These are phyloP conservation scores for Lacerta agilis DNA, from an alignment of 2,797 vertebrate species.

Conservation along the genomic window DNA sequence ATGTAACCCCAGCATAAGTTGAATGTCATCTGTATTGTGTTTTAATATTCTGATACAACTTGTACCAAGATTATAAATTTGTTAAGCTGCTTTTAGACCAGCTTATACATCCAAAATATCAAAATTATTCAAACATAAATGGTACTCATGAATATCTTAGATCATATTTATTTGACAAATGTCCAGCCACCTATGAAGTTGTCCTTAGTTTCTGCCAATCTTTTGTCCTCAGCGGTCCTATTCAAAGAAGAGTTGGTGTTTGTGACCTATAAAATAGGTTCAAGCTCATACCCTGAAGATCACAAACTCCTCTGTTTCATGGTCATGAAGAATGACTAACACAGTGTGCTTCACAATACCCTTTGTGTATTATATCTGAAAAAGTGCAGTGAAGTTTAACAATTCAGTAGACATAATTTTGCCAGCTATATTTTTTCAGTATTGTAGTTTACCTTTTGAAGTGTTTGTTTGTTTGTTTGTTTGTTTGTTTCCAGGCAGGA, in stretches of 20 bases:
- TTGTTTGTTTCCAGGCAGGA: not conserved
- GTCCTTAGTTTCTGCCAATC: not conserved
- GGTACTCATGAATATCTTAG: not conserved
- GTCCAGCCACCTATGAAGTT: not conserved
- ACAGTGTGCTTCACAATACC: not conserved
- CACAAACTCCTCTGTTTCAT: no score
- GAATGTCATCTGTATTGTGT: not conserved
- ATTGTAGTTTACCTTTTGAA: not conserved
- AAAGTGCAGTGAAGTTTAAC: not conserved
- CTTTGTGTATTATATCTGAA: not conserved
- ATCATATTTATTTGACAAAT: not conserved
- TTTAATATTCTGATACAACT: not conserved
- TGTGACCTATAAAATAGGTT: not conserved
- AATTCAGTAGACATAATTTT: not conserved
- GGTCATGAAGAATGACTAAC: not conserved
- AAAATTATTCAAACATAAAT: not conserved
- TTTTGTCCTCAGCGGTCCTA: not conserved
- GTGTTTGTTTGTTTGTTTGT: no score
- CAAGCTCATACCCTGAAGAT: not conserved
- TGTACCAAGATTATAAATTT: not conserved
- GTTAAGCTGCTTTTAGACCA: not conserved
- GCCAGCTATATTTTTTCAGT: not conserved
- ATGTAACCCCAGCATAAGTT: no score
- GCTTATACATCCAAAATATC: not conserved
- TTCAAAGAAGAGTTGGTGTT: not conserved